Percentiles rank a stretch among this genome's conserved stretches.
Conservation (phyloP, 1,140 invertebrate species). For the Coptotermes formosanus region DNA sequence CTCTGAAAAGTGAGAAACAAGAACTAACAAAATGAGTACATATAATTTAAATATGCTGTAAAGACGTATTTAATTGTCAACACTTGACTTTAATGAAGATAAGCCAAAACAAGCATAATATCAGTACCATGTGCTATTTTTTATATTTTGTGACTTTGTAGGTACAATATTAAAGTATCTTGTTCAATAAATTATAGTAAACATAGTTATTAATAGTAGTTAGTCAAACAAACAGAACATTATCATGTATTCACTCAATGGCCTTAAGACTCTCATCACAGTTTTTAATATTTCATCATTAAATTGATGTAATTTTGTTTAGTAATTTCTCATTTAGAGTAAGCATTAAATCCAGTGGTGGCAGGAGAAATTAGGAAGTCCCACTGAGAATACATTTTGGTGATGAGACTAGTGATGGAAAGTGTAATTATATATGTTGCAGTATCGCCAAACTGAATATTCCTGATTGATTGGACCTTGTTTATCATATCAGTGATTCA, state of each 20-base stretch:
- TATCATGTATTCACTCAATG: conserved; percentile 33
- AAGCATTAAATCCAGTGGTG: not conserved
- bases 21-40: conserved; percentile 11
- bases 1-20: conserved; percentile 7
- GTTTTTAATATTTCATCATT: conserved; percentile 30
- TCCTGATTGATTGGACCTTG: not conserved
- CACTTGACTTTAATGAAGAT: conserved; percentile 20
- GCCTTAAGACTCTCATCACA: conserved; percentile 32
- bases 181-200: conserved; percentile 32
- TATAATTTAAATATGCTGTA: conserved; percentile 28
- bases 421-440: conserved; percentile 2
- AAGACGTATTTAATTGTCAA: conserved; percentile 26
- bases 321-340: conserved; percentile 23
- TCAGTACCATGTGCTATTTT: conserved; percentile 34
- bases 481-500: not conserved
- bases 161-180: conserved; percentile 24
- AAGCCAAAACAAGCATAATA: conserved; percentile 25
- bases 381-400: not conserved
- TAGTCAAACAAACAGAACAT: conserved; percentile 25
- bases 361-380: not conserved
- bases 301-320: conserved; percentile 21
- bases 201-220: conserved; percentile 30
- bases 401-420: not conserved
- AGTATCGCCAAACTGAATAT: not conserved
- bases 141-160: conserved; percentile 34